These are phyloP conservation scores for Caenorhabditis briggsae DNA, from an alignment of 1,140 invertebrate genomes.

Conservation along the genomic window DNA sequence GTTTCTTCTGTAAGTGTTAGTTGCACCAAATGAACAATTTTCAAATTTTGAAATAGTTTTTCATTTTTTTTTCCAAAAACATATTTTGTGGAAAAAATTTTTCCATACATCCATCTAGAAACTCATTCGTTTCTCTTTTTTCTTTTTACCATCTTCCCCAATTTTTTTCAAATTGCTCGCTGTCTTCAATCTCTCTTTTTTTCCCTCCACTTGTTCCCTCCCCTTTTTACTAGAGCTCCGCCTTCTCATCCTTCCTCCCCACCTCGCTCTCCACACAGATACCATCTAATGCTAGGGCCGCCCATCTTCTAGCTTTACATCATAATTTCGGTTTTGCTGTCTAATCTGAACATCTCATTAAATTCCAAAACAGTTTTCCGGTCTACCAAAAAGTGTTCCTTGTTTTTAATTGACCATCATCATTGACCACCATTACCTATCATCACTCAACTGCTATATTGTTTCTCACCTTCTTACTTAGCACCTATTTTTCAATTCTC, in stretches of 20 bases:
- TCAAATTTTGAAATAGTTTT: no score
- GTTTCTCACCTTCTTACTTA: neutral
- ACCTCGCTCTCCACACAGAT: neutral
- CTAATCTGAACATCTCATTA: neutral
- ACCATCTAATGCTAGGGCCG: neutral
- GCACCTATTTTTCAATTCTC: neutral
- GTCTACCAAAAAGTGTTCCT: neutral
- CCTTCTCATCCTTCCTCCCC: neutral
- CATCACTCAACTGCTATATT: neutral
- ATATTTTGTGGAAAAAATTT: no score
- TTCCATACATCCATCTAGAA: no score
- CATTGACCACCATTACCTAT: neutral
- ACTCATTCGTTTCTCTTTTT: neutral
- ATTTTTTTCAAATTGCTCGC: neutral
- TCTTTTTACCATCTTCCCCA: neutral
- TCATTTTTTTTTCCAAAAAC: no score
- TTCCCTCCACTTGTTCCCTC: neutral
- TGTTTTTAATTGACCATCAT: neutral
- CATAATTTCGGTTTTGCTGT: neutral
- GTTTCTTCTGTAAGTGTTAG: no score
- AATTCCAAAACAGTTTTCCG: neutral
- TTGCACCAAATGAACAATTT: no score
- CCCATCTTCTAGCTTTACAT: neutral
- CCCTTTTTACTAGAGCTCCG: slow-evolving; percentile 4
- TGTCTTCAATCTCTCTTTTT: neutral